Conservation (phyloP, 2,888 invertebrate genomes). For the Mythimna vitellina region DNA sequence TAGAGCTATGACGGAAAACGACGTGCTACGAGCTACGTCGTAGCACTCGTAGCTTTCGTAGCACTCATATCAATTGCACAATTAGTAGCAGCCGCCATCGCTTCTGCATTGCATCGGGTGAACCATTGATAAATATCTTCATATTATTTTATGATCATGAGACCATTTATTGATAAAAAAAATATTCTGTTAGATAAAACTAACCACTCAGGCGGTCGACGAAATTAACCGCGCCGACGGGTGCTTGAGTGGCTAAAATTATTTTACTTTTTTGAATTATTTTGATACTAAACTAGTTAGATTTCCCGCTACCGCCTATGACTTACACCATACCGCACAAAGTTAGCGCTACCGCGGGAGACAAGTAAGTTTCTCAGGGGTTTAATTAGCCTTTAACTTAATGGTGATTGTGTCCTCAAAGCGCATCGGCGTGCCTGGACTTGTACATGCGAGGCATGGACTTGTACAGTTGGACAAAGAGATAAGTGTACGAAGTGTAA, state of each 20-base stretch:
- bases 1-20: background rate
- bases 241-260: too few relatives aligned
- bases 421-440: slow-evolving; percentile 69
- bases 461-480: slow-evolving; percentile 28
- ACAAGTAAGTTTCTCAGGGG: slow-evolving; percentile 83
- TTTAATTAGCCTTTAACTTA: slow-evolving; percentile 87
- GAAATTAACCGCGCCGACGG: too few relatives aligned
- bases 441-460: slow-evolving; percentile 54
- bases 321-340: slow-evolving; percentile 58
- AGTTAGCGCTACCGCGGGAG: slow-evolving; percentile 76
- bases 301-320: slow-evolving; percentile 59
- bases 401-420: slow-evolving; percentile 81
- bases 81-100: background rate
- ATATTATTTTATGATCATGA: too few relatives aligned
- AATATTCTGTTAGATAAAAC: too few relatives aligned
- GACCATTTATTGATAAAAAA: too few relatives aligned
- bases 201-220: too few relatives aligned
- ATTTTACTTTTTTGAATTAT: too few relatives aligned
- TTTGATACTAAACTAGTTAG: background rate
- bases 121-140: too few relatives aligned
- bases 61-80: too few relatives aligned
- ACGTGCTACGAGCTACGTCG: slow-evolving; percentile 6
- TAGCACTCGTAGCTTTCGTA: slow-evolving; percentile 4
- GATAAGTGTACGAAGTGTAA: background rate
- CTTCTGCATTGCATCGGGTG: too few relatives aligned